phyloP scores from a whole-genome alignment of 2,797 vertebrate genomes.

The Trachops cirrhosus region DNA sequence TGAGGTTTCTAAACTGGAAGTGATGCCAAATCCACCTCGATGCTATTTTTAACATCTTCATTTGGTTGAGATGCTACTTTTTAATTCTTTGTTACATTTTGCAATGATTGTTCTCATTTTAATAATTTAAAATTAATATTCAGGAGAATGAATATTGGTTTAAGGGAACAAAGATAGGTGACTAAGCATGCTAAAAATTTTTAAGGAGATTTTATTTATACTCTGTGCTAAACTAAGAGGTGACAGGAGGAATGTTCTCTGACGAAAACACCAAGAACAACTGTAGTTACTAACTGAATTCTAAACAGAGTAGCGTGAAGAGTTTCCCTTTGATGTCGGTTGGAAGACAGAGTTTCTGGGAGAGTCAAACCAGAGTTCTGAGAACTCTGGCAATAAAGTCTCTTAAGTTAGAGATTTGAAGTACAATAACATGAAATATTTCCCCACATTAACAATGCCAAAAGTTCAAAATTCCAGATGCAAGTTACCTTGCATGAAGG shows the following conservation, averaged over 20 bases:
- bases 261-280: neutral
- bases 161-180: neutral
- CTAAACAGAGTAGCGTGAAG: neutral
- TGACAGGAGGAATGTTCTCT: neutral
- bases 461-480: constrained; percentile 27
- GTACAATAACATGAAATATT: neutral
- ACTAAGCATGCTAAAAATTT: neutral
- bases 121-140: constrained; percentile 44
- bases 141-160: constrained; percentile 15
- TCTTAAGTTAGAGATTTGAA: neutral
- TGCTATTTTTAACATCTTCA: neutral
- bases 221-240: neutral
- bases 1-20: constrained; percentile 9
- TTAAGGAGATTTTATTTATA: neutral
- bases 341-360: neutral
- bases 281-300: neutral
- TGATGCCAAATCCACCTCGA: neutral
- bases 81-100: neutral
- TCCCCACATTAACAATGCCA: neutral
- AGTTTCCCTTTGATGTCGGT: neutral
- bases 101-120: neutral
- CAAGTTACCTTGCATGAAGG: neutral
- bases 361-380: neutral
- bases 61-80: neutral
- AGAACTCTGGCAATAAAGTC: neutral